phyloP scores from a whole-genome alignment of 2,888 invertebrate species.

The Tipula confusa region DNA sequence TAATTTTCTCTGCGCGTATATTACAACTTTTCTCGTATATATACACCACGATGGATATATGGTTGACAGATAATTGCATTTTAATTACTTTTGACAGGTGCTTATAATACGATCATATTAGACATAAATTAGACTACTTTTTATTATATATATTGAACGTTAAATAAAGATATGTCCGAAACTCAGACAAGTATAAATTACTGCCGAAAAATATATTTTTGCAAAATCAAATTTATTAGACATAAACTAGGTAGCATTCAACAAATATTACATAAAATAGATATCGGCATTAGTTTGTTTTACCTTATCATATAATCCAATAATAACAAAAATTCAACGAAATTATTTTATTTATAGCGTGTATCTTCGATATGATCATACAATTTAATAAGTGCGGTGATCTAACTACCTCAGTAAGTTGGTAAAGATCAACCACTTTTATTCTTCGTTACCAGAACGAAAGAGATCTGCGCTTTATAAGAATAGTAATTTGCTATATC shows the following conservation, averaged over 20 bases:
- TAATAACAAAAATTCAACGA: too few relatives aligned
- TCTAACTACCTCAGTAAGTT: constrained; percentile 12
- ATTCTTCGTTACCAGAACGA: too few relatives aligned
- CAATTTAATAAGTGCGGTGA: not conserved
- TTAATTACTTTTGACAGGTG: not conserved
- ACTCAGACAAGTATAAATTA: not conserved
- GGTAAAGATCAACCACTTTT: constrained; percentile 21
- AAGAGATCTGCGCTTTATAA: too few relatives aligned
- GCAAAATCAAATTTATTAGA: too few relatives aligned
- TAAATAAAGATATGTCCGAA: not conserved
- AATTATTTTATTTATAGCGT: too few relatives aligned
- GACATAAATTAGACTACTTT: not conserved
- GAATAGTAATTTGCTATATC: too few relatives aligned
- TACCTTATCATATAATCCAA: too few relatives aligned
- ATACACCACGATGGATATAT: not conserved
- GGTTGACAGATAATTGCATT: not conserved
- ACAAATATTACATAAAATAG: too few relatives aligned
- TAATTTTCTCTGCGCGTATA: not conserved
- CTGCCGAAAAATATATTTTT: too few relatives aligned
- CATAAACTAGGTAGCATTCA: too few relatives aligned
- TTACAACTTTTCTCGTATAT: not conserved
- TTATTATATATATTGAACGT: not conserved
- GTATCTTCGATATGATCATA: not conserved
- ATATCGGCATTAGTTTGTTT: too few relatives aligned
- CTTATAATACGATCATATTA: too few relatives aligned